Evolutionary conservation across 2,888 invertebrate species (phyloP).

Genomic region (Eumerus sabulonum): DNA sequence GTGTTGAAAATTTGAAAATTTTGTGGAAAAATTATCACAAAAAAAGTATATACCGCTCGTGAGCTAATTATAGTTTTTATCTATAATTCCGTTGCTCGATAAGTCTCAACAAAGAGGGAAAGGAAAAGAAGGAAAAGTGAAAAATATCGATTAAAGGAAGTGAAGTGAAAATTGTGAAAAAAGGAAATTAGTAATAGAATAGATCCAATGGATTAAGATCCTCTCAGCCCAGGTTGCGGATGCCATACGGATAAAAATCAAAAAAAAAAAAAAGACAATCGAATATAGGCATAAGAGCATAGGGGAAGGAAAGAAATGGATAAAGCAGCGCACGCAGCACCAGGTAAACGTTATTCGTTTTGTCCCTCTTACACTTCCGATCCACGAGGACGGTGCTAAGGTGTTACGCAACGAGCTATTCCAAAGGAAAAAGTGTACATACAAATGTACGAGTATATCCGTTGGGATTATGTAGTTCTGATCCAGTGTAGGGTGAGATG

Average conservation of each 20-base stretch:
- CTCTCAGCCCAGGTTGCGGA: constrained; percentile 56
- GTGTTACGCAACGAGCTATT: constrained; percentile 61
- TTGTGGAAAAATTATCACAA: constrained; percentile 31
- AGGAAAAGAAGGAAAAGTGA: constrained; percentile 38
- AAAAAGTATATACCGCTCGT: constrained; percentile 60
- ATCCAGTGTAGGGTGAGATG: constrained; percentile 48
- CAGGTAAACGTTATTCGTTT: constrained; percentile 44
- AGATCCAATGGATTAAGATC: constrained; percentile 57
- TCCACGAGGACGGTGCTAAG: constrained; percentile 23
- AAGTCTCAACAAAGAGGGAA: constrained; percentile 48
- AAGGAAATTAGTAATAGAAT: constrained; percentile 13
- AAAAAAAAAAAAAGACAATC: constrained; percentile 10
- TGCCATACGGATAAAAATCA: constrained; percentile 53
- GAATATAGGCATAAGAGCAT: too few species aligned
- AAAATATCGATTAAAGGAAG: constrained; percentile 47
- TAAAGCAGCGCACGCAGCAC: constrained; percentile 58
- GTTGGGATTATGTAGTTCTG: constrained; percentile 40
- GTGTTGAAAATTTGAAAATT: constrained; percentile 47
- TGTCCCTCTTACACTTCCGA: constrained; percentile 20
- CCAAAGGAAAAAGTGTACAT: constrained; percentile 48
- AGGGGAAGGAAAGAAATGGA: constrained; percentile 35
- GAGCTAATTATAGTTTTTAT: constrained; percentile 66
- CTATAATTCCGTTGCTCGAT: constrained; percentile 38
- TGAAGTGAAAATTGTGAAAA: constrained; percentile 42
- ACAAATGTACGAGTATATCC: constrained; percentile 33